A percentile compares a stretch with the other conserved stretches of the same genome.
These are phyloP conservation scores for Prionailurus viverrinus DNA, from an alignment of 2,113 vertebrate genomes.

Conservation along the genomic window DNA sequence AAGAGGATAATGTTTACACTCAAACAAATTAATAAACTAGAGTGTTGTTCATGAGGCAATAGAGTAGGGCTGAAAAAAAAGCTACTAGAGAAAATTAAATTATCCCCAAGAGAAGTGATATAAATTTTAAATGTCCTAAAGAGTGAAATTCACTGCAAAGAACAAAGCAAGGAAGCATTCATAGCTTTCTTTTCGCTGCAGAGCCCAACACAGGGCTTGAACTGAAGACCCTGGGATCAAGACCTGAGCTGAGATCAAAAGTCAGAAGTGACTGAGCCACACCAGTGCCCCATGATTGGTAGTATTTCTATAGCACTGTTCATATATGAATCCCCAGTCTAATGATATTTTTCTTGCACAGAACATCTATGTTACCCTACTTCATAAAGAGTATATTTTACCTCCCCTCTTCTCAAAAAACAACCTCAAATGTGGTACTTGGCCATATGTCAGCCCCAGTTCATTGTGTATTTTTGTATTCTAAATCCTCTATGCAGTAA, in stretches of 20 bases:
- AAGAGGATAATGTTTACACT: background rate
- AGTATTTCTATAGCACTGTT: conserved; percentile 22
- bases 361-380: background rate
- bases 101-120: conserved; percentile 22
- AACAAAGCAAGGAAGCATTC: conserved; percentile 56
- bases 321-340: background rate
- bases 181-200: background rate
- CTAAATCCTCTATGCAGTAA: background rate
- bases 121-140: conserved; percentile 43
- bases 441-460: background rate
- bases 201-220: too few relatives aligned
- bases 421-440: background rate
- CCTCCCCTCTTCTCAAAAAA: accelerated
- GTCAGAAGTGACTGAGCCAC: too few relatives aligned
- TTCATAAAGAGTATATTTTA: background rate
- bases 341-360: conserved; percentile 6
- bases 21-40: conserved; percentile 46
- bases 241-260: too few relatives aligned
- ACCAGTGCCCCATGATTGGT: background rate
- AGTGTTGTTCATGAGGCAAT: background rate
- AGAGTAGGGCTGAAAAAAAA: background rate
- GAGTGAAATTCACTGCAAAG: conserved; percentile 40
- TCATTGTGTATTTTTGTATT: conserved; percentile 1
- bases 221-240: too few relatives aligned
- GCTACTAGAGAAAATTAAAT: conserved; percentile 36